Base-by-base conservation (phyloP, 2,888 invertebrate genomes). In the Diarsia dahlii region DNA sequence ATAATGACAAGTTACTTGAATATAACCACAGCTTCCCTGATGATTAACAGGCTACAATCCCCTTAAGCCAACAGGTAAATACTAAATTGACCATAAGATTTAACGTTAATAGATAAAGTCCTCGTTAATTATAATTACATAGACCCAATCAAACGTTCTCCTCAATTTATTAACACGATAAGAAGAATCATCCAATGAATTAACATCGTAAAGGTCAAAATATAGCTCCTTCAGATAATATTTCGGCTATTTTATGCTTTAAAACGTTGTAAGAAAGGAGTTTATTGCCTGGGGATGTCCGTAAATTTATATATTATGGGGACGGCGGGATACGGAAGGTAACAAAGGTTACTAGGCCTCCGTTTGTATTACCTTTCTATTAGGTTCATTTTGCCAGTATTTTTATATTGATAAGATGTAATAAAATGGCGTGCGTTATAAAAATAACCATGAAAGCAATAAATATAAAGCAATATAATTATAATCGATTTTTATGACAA, bases 211-310 rank as follows among this genome's bases (percentile, higher is more conserved):
- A 83, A 85, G 85, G 85, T 77, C 81, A 76, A 85, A 79, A 71
- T 84, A 79, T 73, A 71, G 83, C 76, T 65, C 73, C 71, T 67
- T 68, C 20, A 52, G 76, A 77, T 85, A 80, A 83, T 82, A 82
- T 76, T 77, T 77, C 71, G 74, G 85, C 82, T 71, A 82, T 80
- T 81, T 84, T 74, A 81, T 50, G 66, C 79, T 80, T 77, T 78
- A 84, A 84, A 82, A 78, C 78, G 72, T 69, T 74, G 74, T 79
- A 76, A 83, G 82, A 79, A 82, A 84, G 78, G 83, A 89, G 82
- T 87, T 89, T 89, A 87, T 84, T 79, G 87, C 86, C 76, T 68
- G 67, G 28, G 75, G 82, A 78, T 80, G 68, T 84, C 76, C 70
- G 74, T 87, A 82, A 89, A 85, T 85, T 86, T 83, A 77, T 85